Evolutionary conservation across 2,888 invertebrate species (phyloP), one percentile per base, ranked within the genome.

Genomic region (Sarcophaga variegata): DNA sequence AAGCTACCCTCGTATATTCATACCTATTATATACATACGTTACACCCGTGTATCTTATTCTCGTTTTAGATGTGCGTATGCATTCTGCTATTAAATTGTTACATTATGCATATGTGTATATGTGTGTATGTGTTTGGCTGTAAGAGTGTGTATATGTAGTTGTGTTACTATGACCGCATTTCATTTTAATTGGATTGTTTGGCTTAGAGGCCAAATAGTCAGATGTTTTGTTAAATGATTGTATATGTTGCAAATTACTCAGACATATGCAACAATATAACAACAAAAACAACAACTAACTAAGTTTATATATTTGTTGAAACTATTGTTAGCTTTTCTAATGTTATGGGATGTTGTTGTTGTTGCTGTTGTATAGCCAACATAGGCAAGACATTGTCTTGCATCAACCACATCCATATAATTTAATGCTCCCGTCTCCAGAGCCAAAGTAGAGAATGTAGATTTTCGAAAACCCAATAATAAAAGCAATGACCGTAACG

Each of bases 181-280:
- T 82, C 83, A 87, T 87, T 87, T 87, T 84, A 87, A 84, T 84
- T 87, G 87, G 81, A 87, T 84, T 84, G 81, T 84, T 84, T 87
- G 79, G 84, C 78, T 84, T 76, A 67, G 25, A 84, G 78, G 81
- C 84, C 78, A 81, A 84, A 81, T 81, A 75, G 86, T 83, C 81
- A 81, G 69, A 49, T 70, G 47, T 74, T 63, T 60, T 64, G 64
- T 54, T 22, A 64, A 47, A 69, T 70, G 22, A 54, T 75, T 83
- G 66, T 62, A 76, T 83, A 27, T 62, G 76, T 20, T 66, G 60
- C 70, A 71, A 80, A 70, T 64, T 75, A 71, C 75, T 71, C n/a
- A 60, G 59, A 25, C 74, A 47, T 54, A 71, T 17, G 60, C 10
- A 69, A 54, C 3, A 25, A 37, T 37, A 37, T 37, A 37, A 37